Conservation (phyloP, 64 coral and sea anemone genomes). For the Montipora cactus region DNA sequence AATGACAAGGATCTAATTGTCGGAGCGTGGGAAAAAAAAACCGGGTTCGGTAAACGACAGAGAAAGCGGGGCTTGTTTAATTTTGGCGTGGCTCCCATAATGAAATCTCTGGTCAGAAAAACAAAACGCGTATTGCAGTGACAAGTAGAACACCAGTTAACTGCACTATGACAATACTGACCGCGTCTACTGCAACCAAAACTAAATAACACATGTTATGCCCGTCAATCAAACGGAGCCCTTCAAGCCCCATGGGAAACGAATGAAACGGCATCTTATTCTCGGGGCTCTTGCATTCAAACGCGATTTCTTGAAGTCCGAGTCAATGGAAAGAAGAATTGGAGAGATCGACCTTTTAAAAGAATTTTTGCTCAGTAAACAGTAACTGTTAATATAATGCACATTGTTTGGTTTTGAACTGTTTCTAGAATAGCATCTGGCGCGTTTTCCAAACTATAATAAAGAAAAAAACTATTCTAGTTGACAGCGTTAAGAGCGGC, state of each 20-base stretch:
- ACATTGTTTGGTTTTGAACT: neutral
- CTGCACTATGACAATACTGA: neutral
- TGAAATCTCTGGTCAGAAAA: neutral
- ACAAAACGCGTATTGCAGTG: neutral
- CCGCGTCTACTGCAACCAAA: neutral
- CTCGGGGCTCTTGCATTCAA: neutral
- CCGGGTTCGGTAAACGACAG: neutral
- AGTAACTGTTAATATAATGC: too few species aligned
- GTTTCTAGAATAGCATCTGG: neutral
- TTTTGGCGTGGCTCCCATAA: neutral
- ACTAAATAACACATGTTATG: neutral
- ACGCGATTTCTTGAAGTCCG: too few species aligned
- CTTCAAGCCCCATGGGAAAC: neutral
- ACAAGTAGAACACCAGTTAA: neutral
- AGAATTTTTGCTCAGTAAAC: neutral
- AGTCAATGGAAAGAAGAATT: too few species aligned
- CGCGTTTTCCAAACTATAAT: neutral
- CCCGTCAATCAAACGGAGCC: neutral
- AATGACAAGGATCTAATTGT: slow-evolving; percentile 7
- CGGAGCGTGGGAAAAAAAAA: slow-evolving; percentile 12
- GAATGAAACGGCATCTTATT: neutral
- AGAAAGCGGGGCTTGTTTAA: neutral
- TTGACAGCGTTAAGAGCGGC: neutral
- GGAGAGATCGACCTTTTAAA: neutral
- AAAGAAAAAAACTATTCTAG: neutral